phyloP scores from a whole-genome alignment of 2,888 invertebrate genomes.

The Cepaea hortensis region DNA sequence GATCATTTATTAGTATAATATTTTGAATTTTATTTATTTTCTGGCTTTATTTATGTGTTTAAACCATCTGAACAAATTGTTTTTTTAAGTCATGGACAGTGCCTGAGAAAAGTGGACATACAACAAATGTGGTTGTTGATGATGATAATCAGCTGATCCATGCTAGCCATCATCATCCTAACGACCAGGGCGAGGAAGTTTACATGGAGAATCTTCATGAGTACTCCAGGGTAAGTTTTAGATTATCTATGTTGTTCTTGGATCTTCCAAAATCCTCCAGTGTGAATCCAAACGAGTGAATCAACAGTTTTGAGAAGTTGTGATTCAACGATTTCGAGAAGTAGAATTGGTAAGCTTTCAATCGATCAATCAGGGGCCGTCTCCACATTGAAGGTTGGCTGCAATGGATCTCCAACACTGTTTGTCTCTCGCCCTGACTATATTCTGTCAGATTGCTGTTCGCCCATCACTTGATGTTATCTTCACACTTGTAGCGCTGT shows the following conservation, averaged over 20 bases:
- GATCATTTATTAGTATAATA: too few relatives aligned
- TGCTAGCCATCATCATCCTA: conserved; percentile 40
- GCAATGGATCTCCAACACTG: too few relatives aligned
- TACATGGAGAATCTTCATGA: conserved; percentile 49
- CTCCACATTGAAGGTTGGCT: too few relatives aligned
- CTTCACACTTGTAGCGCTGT: too few relatives aligned
- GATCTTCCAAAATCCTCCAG: not conserved
- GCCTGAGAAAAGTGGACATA: not conserved
- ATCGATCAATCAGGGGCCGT: too few relatives aligned
- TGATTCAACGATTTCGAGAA: not conserved
- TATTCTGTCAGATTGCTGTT: too few relatives aligned
- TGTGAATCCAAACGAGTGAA: not conserved
- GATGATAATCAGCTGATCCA: conserved; percentile 45
- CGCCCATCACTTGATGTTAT: too few relatives aligned
- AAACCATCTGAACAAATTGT: not conserved
- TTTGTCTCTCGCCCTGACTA: too few relatives aligned
- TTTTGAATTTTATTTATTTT: too few relatives aligned
- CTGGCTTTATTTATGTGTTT: not conserved
- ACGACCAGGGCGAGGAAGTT: not conserved
- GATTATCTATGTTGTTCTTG: not conserved
- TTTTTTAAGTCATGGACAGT: not conserved
- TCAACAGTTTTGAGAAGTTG: not conserved
- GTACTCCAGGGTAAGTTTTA: conserved; percentile 46
- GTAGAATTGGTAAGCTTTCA: too few relatives aligned
- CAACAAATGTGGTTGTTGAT: conserved; percentile 46